Evolutionary conservation across 1,140 invertebrate genomes (phyloP).

Genomic region (Drosophila kepulauana): DNA sequence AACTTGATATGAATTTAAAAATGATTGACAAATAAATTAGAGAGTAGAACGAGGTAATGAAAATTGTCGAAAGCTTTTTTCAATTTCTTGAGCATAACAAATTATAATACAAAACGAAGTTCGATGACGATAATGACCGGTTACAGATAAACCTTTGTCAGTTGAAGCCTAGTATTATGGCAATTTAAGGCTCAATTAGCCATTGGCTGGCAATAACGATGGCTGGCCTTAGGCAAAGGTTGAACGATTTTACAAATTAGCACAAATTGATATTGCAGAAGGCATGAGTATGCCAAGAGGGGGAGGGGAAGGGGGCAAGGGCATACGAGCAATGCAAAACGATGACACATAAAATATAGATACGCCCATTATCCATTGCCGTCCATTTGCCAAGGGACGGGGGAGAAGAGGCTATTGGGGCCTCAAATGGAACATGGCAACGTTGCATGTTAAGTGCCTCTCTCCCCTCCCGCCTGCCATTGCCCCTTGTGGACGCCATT

Average conservation of each 20-base stretch:
- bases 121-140: no score
- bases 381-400: constrained; percentile 14
- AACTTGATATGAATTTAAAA: no score
- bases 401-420: constrained; percentile 27
- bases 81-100: no score
- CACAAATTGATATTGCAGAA: constrained; percentile 32
- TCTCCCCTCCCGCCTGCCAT: not conserved
- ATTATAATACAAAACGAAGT: no score
- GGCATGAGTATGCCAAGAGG: not conserved
- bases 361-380: constrained; percentile 42
- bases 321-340: constrained; percentile 45
- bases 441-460: constrained; percentile 47
- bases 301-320: not conserved
- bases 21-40: no score
- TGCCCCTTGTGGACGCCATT: constrained; percentile 10
- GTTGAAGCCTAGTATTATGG: not conserved
- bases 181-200: constrained; percentile 20
- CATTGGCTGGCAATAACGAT: constrained; percentile 2
- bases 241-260: constrained; percentile 17
- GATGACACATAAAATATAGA: constrained; percentile 73
- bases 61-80: no score
- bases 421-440: constrained; percentile 33
- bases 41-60: no score
- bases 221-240: not conserved
- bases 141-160: not conserved